Evolutionary conservation across 2,888 invertebrate species (phyloP).

Genomic region (Agrotis ipsilon): DNA sequence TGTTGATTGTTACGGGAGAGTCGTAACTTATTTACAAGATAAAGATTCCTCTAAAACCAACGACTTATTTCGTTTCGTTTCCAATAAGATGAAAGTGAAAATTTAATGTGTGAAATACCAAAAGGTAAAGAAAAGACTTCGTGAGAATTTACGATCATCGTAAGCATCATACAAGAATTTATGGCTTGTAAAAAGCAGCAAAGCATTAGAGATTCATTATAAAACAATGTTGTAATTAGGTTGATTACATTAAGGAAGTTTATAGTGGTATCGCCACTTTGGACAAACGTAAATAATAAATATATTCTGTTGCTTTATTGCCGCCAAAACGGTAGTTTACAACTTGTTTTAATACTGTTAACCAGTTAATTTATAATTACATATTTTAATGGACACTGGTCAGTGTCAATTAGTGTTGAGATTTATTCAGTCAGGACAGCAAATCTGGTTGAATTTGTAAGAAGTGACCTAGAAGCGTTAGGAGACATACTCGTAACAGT

Average conservation of each 20-base stretch:
- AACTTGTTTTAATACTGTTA: slow-evolving; percentile 51
- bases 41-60: slow-evolving; percentile 51
- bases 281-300: slow-evolving; percentile 34
- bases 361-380: slow-evolving; percentile 50
- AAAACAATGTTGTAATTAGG: slow-evolving; percentile 49
- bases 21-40: slow-evolving; percentile 69
- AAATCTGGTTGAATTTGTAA: slow-evolving; percentile 32
- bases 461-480: slow-evolving; percentile 64
- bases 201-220: slow-evolving; percentile 45
- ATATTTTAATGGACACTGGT: slow-evolving; percentile 42
- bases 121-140: slow-evolving; percentile 35
- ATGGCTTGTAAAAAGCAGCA: slow-evolving; percentile 51
- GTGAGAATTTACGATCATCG: slow-evolving; percentile 50
- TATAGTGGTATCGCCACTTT: slow-evolving; percentile 36
- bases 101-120: slow-evolving; percentile 40
- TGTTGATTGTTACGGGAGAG: slow-evolving; percentile 59
- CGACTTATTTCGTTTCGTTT: slow-evolving; percentile 36
- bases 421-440: slow-evolving; percentile 33
- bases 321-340: slow-evolving; percentile 49
- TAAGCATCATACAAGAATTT: slow-evolving; percentile 47
- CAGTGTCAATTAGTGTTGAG: slow-evolving; percentile 42
- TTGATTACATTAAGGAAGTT: slow-evolving; percentile 46
- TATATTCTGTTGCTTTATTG: slow-evolving; percentile 38
- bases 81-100: slow-evolving; percentile 63
- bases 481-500: slow-evolving; percentile 64